phyloP scores from a whole-genome alignment of 2,888 invertebrate genomes.

The Galerucella pusilla region DNA sequence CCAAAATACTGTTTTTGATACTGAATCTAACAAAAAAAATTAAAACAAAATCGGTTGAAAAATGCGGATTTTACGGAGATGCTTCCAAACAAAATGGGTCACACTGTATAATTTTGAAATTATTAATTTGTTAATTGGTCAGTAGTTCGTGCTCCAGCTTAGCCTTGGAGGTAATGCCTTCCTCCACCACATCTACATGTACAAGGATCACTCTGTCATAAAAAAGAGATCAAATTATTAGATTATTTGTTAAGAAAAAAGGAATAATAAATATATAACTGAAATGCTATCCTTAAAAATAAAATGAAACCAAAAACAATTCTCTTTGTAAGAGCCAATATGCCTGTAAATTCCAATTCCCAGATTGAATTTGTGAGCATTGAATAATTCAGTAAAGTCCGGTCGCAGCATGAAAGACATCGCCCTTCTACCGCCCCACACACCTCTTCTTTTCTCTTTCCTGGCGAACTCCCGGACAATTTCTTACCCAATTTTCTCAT shows the following conservation, averaged over 20 bases:
- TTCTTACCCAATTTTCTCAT: constrained; percentile 53
- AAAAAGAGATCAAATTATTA: neutral
- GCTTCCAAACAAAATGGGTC: no score
- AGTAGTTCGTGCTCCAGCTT: no score
- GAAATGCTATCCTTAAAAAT: constrained; percentile 21
- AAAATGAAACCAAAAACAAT: constrained; percentile 29
- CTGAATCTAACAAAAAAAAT: no score
- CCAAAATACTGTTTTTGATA: no score
- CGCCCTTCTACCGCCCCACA: constrained; percentile 31
- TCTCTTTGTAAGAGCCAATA: constrained; percentile 35
- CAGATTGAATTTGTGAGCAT: constrained; percentile 50
- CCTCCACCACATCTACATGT: no score
- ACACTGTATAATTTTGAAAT: no score
- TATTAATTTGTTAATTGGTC: no score
- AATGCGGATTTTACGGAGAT: no score
- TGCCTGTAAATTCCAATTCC: constrained; percentile 40
- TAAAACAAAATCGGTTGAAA: no score
- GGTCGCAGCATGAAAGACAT: constrained; percentile 49
- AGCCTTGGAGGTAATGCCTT: no score
- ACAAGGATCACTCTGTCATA: no score
- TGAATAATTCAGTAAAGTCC: constrained; percentile 54
- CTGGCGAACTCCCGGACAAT: constrained; percentile 51
- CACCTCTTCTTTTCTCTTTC: constrained; percentile 34
- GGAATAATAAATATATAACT: constrained; percentile 19
- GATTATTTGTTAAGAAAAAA: neutral